These are phyloP conservation scores for Pantherophis vulpinus DNA, from an alignment of 2,797 vertebrate species.

Conservation along the genomic window DNA sequence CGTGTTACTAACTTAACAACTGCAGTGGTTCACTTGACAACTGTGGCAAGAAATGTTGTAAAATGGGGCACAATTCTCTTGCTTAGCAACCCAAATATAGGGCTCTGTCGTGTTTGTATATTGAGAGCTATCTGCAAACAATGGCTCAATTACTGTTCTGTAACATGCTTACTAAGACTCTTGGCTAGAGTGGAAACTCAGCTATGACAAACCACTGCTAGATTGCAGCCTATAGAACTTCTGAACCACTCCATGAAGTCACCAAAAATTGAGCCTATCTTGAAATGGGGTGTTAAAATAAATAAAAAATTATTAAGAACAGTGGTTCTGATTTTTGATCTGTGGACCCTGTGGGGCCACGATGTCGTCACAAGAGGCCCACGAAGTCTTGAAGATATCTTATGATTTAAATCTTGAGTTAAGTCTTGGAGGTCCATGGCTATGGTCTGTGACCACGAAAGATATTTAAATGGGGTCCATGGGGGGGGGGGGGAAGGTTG, in stretches of 20 bases:
- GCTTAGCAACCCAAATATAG: too few relatives aligned
- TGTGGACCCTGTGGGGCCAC: too few relatives aligned
- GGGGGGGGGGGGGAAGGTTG: accelerated
- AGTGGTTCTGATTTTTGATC: too few relatives aligned
- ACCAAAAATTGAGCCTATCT: background rate
- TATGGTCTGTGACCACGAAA: background rate
- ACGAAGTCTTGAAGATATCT: background rate
- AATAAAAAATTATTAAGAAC: background rate
- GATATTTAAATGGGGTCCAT: background rate
- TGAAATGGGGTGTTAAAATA: too few relatives aligned
- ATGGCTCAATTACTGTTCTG: background rate
- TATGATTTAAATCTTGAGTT: background rate
- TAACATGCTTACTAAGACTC: background rate
- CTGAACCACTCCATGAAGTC: background rate
- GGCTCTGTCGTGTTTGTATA: too few relatives aligned
- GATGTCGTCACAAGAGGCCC: too few relatives aligned
- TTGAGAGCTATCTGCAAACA: background rate
- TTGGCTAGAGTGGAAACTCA: background rate
- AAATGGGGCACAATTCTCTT: too few relatives aligned
- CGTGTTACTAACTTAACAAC: too few relatives aligned
- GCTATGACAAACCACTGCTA: background rate
- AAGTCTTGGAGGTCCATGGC: background rate
- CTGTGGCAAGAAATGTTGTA: too few relatives aligned
- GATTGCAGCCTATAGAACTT: background rate
- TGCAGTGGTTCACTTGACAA: too few relatives aligned